Evolutionary conservation across 2,113 vertebrate species (phyloP).

Genomic region (Cyanistes caeruleus): DNA sequence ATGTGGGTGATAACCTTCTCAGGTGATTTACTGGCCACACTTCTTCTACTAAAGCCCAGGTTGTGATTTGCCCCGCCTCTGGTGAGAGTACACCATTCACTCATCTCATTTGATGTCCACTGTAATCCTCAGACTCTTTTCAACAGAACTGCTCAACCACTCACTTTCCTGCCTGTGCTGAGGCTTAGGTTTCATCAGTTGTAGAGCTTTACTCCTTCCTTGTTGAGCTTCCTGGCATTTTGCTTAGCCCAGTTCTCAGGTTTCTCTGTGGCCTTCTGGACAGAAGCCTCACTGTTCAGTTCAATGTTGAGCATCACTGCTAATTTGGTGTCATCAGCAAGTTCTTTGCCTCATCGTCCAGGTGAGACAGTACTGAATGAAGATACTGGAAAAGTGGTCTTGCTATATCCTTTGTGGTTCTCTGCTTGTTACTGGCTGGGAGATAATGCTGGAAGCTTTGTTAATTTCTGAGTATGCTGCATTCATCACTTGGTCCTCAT

Average conservation of each 20-base stretch:
- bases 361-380: neutral
- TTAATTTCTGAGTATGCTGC: neutral
- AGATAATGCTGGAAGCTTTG: neutral
- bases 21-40: neutral
- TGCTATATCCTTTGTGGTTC: neutral
- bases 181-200: neutral
- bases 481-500: neutral
- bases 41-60: neutral
- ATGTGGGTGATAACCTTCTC: neutral
- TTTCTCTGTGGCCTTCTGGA: neutral
- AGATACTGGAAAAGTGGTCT: neutral
- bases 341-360: neutral
- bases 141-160: neutral
- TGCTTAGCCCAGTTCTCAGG: neutral
- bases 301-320: rapidly evolving
- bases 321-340: neutral
- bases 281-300: neutral
- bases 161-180: neutral
- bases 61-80: neutral
- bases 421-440: neutral
- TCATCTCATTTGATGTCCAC: neutral
- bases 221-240: neutral
- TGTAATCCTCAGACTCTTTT: neutral
- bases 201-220: neutral
- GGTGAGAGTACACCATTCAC: neutral